Base-by-base conservation (phyloP, 2,888 invertebrate species). In the Physocephala rufipes region DNA sequence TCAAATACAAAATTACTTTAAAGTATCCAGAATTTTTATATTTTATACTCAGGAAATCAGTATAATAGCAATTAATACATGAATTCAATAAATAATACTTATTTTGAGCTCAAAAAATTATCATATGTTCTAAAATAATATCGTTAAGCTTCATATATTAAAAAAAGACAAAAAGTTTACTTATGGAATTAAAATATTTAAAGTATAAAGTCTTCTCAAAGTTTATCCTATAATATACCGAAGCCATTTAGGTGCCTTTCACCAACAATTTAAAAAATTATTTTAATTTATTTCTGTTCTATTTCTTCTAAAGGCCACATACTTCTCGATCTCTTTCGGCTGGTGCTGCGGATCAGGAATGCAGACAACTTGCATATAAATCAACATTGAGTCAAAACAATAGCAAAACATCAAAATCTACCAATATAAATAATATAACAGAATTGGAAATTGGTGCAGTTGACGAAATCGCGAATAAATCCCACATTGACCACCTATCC, bases 261-360 rank as follows among this genome's bases (percentile, higher is more conserved):
- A n/a, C n/a, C n/a, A n/a, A n/a, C n/a, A n/a, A n/a, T n/a, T n/a
- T n/a, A n/a, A n/a, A n/a, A n/a, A n/a, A n/a, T 30, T 28, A 24
- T 61, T 61, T 45, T 28, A 5, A 3, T 65, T 1, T 26, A 51
- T 49, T 64, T 19, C 21, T 21, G 5, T 21, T 62, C 15, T n/a
- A n/a, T n/a, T n/a, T n/a, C n/a, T n/a, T n/a, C n/a, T 74, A 3
- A 55, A 85, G 85, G 65, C 82, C 84, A 0, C 85, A 84, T 78
- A 83, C 86, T 65, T 82, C 83, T 26, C 82, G 86, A 64, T 84
- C 84, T 1, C 75, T 84, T 74, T 84, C 85, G 1, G 81, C 81
- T 3, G 84, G 84, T 3, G 82, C 82, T 12, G 82, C 82, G n/a
- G 82, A 83, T 62, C 78, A 16, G 30, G n/a, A 4, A 15, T 30